Percentiles rank a stretch among this genome's conserved stretches.
Evolutionary conservation across 2,113 vertebrate species (phyloP).

Genomic region (Notechis scutatus): DNA sequence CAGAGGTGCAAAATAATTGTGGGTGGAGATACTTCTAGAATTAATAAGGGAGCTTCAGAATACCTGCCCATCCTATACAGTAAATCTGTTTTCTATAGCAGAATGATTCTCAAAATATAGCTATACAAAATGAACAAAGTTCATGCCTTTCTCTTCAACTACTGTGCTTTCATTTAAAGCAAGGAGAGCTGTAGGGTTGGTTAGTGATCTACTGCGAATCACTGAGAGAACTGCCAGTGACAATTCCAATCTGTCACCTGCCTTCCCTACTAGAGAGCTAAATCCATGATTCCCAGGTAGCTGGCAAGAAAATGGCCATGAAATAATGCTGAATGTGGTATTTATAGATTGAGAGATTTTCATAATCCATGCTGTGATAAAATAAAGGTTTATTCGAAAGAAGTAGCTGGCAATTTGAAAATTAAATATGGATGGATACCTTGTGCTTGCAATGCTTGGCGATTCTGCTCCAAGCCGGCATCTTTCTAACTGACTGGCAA

Average conservation of each 20-base stretch:
- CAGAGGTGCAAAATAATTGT: not conserved
- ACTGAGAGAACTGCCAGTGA: not conserved
- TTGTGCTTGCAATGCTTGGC: slow-evolving; percentile 93
- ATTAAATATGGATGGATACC: slow-evolving; percentile 78
- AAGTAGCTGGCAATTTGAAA: slow-evolving; percentile 45
- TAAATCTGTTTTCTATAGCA: not conserved
- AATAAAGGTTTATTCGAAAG: not conserved
- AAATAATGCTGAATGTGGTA: not conserved
- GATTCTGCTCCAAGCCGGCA: slow-evolving; percentile 97
- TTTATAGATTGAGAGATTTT: not conserved
- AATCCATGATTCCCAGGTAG: not conserved
- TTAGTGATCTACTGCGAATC: not conserved
- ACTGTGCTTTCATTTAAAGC: not conserved
- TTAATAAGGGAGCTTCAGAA: not conserved
- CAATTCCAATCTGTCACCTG: not conserved
- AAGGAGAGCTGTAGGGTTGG: not conserved
- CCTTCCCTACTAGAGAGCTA: not conserved
- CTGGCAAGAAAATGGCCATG: not conserved
- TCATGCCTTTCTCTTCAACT: not conserved
- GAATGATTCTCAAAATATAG: not conserved
- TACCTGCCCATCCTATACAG: not conserved
- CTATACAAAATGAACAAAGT: not conserved
- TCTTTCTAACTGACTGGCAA: slow-evolving; percentile 99
- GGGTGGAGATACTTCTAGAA: not conserved
- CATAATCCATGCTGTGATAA: not conserved